Conservation (phyloP, 2,113 vertebrate genomes). For the Calidris pugnax region DNA sequence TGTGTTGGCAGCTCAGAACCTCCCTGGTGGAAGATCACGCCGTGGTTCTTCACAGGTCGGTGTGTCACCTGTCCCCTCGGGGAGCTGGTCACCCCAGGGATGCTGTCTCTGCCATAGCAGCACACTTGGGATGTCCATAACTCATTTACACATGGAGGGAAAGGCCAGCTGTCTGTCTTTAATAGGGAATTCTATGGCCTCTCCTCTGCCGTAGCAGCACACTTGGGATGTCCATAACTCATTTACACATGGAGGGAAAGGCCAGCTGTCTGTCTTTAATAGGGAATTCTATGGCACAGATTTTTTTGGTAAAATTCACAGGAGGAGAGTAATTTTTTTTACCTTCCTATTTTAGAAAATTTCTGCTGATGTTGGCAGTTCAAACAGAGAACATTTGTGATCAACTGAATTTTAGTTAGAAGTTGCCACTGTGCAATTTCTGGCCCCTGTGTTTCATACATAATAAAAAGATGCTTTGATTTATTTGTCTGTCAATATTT, state of each 20-base stretch:
- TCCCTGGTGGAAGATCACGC: neutral
- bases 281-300: neutral
- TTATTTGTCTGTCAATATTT: neutral
- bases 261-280: neutral
- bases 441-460: neutral
- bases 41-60: neutral
- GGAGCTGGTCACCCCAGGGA: neutral
- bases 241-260: neutral
- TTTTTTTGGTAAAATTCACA: neutral
- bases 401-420: neutral
- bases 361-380: neutral
- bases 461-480: neutral
- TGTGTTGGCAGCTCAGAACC: neutral
- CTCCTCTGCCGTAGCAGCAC: neutral
- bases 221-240: fast-evolving
- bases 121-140: fast-evolving
- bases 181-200: neutral
- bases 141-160: neutral
- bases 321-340: neutral
- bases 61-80: neutral
- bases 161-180: neutral
- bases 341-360: neutral
- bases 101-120: neutral
- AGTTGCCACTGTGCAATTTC: neutral
- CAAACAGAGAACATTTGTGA: neutral